Percentiles rank a stretch among this genome's conserved stretches.
Conservation (phyloP, 2,888 invertebrate species). For the Tolmerus cingulatus region DNA sequence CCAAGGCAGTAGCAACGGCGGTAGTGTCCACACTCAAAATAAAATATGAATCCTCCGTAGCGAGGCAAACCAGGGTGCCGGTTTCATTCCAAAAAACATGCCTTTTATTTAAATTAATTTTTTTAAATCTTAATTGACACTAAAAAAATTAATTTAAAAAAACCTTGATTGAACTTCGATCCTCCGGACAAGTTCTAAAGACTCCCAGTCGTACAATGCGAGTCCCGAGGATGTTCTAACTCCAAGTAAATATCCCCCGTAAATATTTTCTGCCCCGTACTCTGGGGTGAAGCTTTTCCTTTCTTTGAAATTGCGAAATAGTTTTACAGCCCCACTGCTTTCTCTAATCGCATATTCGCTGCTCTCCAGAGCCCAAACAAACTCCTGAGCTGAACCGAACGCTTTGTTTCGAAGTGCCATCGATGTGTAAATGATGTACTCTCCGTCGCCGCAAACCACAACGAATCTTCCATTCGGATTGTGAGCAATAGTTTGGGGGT, state of each 20-base stretch:
- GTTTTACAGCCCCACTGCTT: slow-evolving; percentile 86
- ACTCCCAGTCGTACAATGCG: slow-evolving; percentile 98
- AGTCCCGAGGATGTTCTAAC: slow-evolving; percentile 91
- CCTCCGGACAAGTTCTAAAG: slow-evolving; percentile 86
- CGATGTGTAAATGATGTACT: slow-evolving; percentile 99
- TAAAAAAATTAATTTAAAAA: slow-evolving; percentile 46
- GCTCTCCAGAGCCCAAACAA: slow-evolving; percentile 98
- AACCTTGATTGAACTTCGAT: slow-evolving; percentile 91
- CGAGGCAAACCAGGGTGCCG: slow-evolving; percentile 90
- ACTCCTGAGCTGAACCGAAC: slow-evolving; percentile 97
- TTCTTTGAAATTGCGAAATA: slow-evolving; percentile 99
- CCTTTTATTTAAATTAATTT: slow-evolving; percentile 57
- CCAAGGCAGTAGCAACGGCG: slow-evolving; percentile 79
- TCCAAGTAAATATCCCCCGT: slow-evolving; percentile 89
- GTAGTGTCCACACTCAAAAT: slow-evolving; percentile 88
- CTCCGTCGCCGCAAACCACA: slow-evolving; percentile 99
- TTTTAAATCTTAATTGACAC: slow-evolving; percentile 8
- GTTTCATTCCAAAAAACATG: slow-evolving; percentile 97
- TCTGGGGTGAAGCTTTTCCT: slow-evolving; percentile 95
- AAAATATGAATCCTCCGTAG: slow-evolving; percentile 95
- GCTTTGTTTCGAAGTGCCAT: slow-evolving; percentile 99
- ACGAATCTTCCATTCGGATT: slow-evolving; percentile 94
- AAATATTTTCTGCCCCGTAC: slow-evolving; percentile 96
- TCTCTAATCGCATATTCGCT: slow-evolving; percentile 92
- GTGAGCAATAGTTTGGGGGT: slow-evolving; percentile 97